Evolutionary conservation across 1,140 invertebrate species (phyloP), one percentile per base, ranked within the genome.

Genomic region (Macrocentrus cingulum): DNA sequence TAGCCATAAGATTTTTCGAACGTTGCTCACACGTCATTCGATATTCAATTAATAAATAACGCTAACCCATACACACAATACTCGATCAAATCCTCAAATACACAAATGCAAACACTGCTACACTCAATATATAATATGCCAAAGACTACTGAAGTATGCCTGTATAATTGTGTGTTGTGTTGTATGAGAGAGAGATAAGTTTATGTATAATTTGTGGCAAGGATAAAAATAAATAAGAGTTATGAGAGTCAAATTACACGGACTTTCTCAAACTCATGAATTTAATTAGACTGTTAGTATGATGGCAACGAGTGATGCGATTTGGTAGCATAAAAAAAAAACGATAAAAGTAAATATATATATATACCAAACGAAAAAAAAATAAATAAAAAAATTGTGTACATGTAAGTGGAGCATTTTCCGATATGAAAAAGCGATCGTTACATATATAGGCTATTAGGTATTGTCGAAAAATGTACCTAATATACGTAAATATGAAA

Each of bases 401-500:
- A 15, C 15, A 39, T 39, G 36, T 39, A 39, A 39, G 36, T 39
- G 8, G 13, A n/a, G 36, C 36, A 13, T 39, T 39, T n/a, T n/a
- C n/a, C n/a, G n/a, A n/a, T n/a, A n/a, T n/a, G n/a, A n/a, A n/a
- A n/a, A n/a, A n/a, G n/a, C 36, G 36, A 39, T 39, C 15, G 8
- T 39, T 13, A 39, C 36, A 13, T n/a, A 39, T 15, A 29, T 51
- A 51, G 49, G 25, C 37, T 51, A 18, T 51, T 37, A 34, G 25
- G 49, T 46, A 46, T 34, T 51, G 25, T 51, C 49, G 49, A 49
- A 23, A 64, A 63, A 61, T 66, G 59, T 66, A 64, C 53, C 56
- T 61, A 64, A 37, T 44, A 62, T 66, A 64, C 54, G 62, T 64
- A 66, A 62, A 36, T 51, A 37, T 51, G 18, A 19, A 37, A 20